Conservation (phyloP, 2,888 invertebrate genomes). For the Drosophila flavopinicola region DNA sequence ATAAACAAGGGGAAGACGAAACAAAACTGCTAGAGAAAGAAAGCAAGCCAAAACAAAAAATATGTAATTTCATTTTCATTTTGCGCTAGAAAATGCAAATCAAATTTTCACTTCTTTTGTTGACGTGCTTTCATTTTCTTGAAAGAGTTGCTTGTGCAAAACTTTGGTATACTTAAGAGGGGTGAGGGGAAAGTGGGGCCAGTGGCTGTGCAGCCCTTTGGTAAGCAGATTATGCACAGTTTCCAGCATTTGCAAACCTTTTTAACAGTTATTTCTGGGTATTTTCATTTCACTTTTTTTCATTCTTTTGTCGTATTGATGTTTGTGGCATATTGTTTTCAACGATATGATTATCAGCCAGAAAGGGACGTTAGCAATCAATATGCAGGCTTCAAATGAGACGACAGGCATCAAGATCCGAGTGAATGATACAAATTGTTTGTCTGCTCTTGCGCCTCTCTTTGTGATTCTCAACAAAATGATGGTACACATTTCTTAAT, state of each 20-base stretch:
- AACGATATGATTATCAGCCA: constrained; percentile 15
- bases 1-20: constrained; percentile 3
- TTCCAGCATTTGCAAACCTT: constrained; percentile 35
- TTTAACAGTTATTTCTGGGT: constrained; percentile 23
- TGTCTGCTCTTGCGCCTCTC: not conserved
- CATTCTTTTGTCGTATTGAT: constrained; percentile 44
- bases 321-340: constrained; percentile 55
- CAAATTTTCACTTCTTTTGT: constrained; percentile 63
- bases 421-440: not conserved
- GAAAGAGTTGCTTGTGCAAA: constrained; percentile 21
- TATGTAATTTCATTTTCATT: constrained; percentile 60
- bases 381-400: constrained; percentile 18
- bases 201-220: constrained; percentile 46
- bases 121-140: constrained; percentile 50
- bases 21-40: not conserved
- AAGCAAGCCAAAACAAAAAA: constrained; percentile 19
- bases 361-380: constrained; percentile 6
- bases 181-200: not conserved
- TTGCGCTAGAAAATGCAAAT: constrained; percentile 56
- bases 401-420: not conserved
- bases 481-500: not conserved
- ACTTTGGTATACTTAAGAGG: not conserved
- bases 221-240: constrained; percentile 70
- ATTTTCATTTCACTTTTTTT: constrained; percentile 36
- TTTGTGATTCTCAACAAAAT: constrained; percentile 2